phyloP scores from a whole-genome alignment of 2,113 vertebrate species.

The Uria aalge region DNA sequence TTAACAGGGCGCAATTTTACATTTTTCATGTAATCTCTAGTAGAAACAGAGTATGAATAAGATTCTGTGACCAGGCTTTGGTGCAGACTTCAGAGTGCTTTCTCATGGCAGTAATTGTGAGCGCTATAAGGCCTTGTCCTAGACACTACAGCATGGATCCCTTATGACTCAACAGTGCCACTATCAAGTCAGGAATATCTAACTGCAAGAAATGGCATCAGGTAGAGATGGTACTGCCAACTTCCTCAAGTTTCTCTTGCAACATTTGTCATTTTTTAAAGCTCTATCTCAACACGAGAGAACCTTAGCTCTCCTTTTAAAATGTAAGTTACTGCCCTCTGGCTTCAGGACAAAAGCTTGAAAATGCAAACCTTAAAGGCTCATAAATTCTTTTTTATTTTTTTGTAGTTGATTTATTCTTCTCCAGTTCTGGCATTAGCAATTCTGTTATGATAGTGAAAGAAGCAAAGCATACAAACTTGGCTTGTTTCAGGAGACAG shows the following conservation, averaged over 20 bases:
- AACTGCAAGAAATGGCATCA: background rate
- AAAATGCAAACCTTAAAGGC: background rate
- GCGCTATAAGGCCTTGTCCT: background rate
- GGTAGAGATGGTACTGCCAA: background rate
- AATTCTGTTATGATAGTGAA: background rate
- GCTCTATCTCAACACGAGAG: background rate
- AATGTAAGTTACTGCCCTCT: background rate
- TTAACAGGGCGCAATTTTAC: background rate
- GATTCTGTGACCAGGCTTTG: background rate
- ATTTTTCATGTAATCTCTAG: background rate
- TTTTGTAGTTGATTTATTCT: background rate
- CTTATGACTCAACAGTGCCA: background rate
- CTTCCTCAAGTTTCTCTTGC: background rate
- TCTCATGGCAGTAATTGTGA: background rate
- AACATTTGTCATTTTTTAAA: background rate
- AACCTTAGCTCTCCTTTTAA: background rate
- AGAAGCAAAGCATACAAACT: background rate
- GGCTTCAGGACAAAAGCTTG: background rate
- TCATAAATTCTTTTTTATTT: background rate
- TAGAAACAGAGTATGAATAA: background rate
- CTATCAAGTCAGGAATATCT: background rate
- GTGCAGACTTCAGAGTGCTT: background rate
- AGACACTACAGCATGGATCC: background rate
- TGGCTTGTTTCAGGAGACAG: background rate
- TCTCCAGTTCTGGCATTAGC: background rate